phyloP scores from a whole-genome alignment of 1,140 invertebrate species.

The Formica exsecta region DNA sequence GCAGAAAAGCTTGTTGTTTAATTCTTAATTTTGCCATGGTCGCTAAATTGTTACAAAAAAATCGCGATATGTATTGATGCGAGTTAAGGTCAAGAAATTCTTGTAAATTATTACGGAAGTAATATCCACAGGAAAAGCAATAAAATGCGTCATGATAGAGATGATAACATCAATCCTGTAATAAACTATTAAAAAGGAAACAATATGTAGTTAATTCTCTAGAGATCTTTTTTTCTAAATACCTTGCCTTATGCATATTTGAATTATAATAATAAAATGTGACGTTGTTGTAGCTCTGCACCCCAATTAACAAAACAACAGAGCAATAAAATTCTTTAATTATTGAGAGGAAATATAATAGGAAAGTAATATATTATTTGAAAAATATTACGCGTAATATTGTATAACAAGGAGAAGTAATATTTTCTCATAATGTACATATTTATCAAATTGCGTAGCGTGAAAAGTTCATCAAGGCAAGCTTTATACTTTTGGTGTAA shows the following conservation, averaged over 20 bases:
- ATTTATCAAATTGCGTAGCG: slow-evolving; percentile 5
- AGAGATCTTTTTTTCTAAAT: not conserved
- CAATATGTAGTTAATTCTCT: not conserved
- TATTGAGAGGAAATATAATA: slow-evolving; percentile 8
- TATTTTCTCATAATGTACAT: not conserved
- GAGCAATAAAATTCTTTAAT: not conserved
- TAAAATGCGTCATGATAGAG: slow-evolving; percentile 5
- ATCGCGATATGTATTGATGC: not conserved
- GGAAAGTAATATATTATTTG: not conserved
- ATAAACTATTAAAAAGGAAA: slow-evolving; percentile 36
- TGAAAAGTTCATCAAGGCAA: slow-evolving; percentile 10
- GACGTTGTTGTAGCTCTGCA: not conserved
- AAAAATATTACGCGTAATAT: slow-evolving; percentile 4
- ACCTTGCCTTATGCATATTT: not conserved
- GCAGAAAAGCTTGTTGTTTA: not conserved
- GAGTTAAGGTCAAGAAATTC: not conserved
- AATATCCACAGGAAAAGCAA: slow-evolving; percentile 10
- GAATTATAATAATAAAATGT: not conserved
- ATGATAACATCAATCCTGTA: not conserved
- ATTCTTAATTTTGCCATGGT: not conserved
- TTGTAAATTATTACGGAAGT: not conserved
- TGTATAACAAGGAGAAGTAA: not conserved
- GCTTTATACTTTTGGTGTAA: not conserved
- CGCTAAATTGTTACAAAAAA: not conserved
- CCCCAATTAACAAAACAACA: not conserved